Conservation (phyloP, 92 coral and sea anemone species). For the Scolanthus callimorphus region DNA sequence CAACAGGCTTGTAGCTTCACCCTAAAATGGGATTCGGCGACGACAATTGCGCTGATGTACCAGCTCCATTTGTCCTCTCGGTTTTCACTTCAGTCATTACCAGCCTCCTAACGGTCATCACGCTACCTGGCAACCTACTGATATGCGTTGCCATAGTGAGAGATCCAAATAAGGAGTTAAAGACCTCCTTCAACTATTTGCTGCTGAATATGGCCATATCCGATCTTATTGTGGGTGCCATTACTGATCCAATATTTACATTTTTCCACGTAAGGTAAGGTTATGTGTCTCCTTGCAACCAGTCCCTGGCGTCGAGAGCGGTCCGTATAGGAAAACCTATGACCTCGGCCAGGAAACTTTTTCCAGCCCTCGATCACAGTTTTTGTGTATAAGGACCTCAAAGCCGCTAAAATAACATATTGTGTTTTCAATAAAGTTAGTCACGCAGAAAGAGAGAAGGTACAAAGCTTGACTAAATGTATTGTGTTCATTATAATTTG, state of each 20-base stretch:
- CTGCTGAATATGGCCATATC: constrained; percentile 72
- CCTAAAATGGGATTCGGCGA: constrained; percentile 54
- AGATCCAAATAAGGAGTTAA: constrained; percentile 70
- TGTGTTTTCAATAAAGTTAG: too few relatives aligned
- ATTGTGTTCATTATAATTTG: too few relatives aligned
- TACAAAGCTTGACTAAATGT: too few relatives aligned
- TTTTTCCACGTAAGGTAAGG: constrained; percentile 47
- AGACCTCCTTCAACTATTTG: constrained; percentile 69
- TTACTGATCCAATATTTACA: constrained; percentile 69
- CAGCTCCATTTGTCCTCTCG: constrained; percentile 70
- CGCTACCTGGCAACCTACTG: constrained; percentile 65
- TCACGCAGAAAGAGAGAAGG: too few relatives aligned
- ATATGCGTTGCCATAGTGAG: constrained; percentile 69
- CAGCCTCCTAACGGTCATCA: constrained; percentile 57
- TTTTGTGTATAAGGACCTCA: too few relatives aligned
- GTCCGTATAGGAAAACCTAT: too few relatives aligned
- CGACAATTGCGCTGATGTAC: constrained; percentile 42
- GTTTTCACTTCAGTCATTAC: constrained; percentile 56
- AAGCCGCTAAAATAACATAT: too few relatives aligned
- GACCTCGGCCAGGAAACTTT: too few relatives aligned
- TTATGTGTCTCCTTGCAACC: too few relatives aligned
- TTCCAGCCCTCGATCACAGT: too few relatives aligned
- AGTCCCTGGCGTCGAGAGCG: too few relatives aligned
- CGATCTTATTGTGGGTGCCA: constrained; percentile 61
- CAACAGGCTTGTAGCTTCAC: too few relatives aligned